Evolutionary conservation across 2,113 vertebrate species (phyloP), one percentile per base, ranked within the genome.

Genomic region (Nesoenas mayeri): DNA sequence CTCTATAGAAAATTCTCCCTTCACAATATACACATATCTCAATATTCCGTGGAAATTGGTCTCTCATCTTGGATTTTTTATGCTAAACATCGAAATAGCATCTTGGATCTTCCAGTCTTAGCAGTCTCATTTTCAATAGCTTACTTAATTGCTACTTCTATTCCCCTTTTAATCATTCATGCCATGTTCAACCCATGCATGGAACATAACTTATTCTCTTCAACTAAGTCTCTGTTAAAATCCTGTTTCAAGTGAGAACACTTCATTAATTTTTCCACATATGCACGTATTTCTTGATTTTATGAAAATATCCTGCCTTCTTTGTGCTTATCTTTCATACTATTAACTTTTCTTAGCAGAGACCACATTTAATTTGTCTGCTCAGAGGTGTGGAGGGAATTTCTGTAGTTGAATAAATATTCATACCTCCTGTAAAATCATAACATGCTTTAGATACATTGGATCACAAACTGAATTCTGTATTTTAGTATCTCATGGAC

Each of bases 71-170:
- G 12, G 8, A 50, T 17, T 56, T 60, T 91, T 75, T 47, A 6
- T 74, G n/a, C 24, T 57, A 34, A 88, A 32, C 1, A 58, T 64
- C 32, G 65, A 73, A 70, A 85, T 34, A 69, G 7, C 12, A 44
- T 92, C 66, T 79, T 75, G 16, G 16, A 6, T 81, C n/a, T 84
- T 73, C 32, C 32, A 50, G 24, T 57, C 53, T 64, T 36, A n/a
- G 5, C 14, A 58, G 26, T 60, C 28, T 86, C 20, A 69, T 85
- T 93, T 89, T 91, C 51, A 62, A 70, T 38, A 70, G 31, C n/a
- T 88, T 82, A 40, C 85, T 90, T 79, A 89, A 88, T 83, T 93
- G n/a, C 58, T 66, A 36, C 7, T 77, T 92, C 74, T 87, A 16
- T 42, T 91, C 15, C 20, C 5, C 5, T 75, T 88, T 74, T 70